Evolutionary conservation across 2,888 invertebrate genomes (phyloP).

Genomic region (Beris morrisii): DNA sequence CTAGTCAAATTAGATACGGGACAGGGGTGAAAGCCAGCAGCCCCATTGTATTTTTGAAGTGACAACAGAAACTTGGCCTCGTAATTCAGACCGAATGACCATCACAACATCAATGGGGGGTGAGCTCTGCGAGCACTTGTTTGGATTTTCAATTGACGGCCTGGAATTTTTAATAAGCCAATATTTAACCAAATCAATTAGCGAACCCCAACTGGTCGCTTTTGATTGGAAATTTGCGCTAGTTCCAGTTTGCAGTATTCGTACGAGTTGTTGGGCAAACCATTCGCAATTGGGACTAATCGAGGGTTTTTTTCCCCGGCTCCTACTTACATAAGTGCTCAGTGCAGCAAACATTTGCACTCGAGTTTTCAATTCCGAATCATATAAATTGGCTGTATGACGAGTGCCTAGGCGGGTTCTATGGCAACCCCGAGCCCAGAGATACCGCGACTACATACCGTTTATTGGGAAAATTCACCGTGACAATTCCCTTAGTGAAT

Average conservation of each 20-base stretch:
- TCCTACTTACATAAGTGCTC: slow-evolving; percentile 5
- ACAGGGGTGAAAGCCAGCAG: too few relatives aligned
- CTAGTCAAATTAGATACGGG: too few relatives aligned
- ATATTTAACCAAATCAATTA: slow-evolving; percentile 39
- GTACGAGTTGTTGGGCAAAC: slow-evolving; percentile 22
- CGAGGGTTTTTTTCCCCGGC: slow-evolving; percentile 15
- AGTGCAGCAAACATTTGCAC: slow-evolving; percentile 23
- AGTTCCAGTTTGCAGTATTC: slow-evolving; percentile 32
- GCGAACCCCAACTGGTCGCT: slow-evolving; percentile 30
- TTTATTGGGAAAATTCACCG: slow-evolving; percentile 8
- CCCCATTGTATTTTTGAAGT: not conserved
- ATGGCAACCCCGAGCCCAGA: not conserved
- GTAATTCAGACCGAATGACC: not conserved
- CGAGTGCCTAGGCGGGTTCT: not conserved
- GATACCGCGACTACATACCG: not conserved
- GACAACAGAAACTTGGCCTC: not conserved
- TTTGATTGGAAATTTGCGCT: slow-evolving; percentile 29
- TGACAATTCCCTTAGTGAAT: slow-evolving; percentile 28
- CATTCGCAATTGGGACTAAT: slow-evolving; percentile 30
- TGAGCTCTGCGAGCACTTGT: slow-evolving; percentile 4
- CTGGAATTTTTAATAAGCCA: slow-evolving; percentile 38
- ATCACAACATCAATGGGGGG: not conserved
- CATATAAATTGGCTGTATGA: slow-evolving; percentile 16
- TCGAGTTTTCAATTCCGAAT: slow-evolving; percentile 27
- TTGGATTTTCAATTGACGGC: slow-evolving; percentile 26